A percentile compares a stretch with the other conserved stretches of the same genome.
Conservation (phyloP, 2,113 vertebrate genomes). For the Plectropomus leopardus region DNA sequence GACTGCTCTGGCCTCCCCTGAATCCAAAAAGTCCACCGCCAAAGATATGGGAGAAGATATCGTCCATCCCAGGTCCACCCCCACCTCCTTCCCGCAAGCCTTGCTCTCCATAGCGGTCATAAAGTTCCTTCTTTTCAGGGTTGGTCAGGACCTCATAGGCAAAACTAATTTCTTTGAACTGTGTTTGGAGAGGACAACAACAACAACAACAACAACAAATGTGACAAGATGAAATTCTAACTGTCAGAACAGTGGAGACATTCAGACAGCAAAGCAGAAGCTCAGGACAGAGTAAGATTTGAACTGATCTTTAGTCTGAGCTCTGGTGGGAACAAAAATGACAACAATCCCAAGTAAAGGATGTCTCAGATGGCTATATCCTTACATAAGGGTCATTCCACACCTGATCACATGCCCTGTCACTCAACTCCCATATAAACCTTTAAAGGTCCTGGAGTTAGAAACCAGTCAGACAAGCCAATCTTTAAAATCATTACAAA, state of each 20-base stretch:
- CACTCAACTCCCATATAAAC: background rate
- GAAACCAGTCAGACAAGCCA: background rate
- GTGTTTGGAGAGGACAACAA: slow-evolving; percentile 37
- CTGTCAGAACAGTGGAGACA: background rate
- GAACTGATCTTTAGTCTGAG: background rate
- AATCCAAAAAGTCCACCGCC: slow-evolving; percentile 97
- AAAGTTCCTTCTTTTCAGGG: slow-evolving; percentile 96
- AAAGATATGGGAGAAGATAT: slow-evolving; percentile 99
- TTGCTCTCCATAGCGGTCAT: slow-evolving; percentile 97
- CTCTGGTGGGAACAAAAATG: background rate
- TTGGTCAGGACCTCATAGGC: slow-evolving; percentile 98
- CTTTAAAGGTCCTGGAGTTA: background rate
- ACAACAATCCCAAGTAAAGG: background rate
- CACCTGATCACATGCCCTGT: background rate
- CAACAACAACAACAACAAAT: background rate
- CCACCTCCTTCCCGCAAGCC: slow-evolving; percentile 97
- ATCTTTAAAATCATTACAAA: background rate
- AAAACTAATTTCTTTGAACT: slow-evolving; percentile 99
- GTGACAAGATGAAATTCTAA: background rate
- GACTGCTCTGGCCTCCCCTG: slow-evolving; percentile 93
- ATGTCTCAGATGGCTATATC: background rate
- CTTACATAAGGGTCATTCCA: background rate
- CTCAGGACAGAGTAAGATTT: background rate
- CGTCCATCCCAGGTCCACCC: slow-evolving; percentile 96
- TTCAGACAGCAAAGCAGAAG: background rate